A percentile compares a stretch with the other conserved stretches of the same genome.
Conservation (phyloP, 2,113 vertebrate species). For the Cyanoramphus novaezelandiae region DNA sequence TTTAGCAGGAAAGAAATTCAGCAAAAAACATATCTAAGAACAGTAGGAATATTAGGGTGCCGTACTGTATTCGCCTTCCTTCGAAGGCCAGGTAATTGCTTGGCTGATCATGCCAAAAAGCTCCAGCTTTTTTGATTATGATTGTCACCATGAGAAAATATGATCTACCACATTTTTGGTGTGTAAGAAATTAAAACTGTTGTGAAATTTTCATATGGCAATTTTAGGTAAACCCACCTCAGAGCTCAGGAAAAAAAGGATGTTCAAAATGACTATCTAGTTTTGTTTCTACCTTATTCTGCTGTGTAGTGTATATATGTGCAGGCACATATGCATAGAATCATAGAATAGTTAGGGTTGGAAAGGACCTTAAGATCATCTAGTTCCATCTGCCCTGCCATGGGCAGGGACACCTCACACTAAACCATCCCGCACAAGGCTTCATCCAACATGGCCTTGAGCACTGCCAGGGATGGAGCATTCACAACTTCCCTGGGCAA, state of each 20-base stretch:
- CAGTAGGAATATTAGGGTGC: not conserved
- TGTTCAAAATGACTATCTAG: not conserved
- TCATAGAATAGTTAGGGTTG: not conserved
- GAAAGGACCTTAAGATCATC: too few relatives aligned
- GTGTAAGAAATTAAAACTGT: not conserved
- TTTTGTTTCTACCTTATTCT: not conserved
- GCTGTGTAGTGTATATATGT: not conserved
- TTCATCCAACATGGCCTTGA: too few relatives aligned
- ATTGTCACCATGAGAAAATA: not conserved
- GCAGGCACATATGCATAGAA: not conserved
- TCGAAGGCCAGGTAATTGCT: not conserved
- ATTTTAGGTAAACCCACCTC: not conserved
- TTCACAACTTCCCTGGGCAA: too few relatives aligned
- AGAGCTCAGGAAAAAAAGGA: not conserved
- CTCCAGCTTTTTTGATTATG: not conserved
- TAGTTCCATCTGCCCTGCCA: too few relatives aligned
- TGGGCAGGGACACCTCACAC: too few relatives aligned
- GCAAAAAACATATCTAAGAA: not conserved
- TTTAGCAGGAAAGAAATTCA: not conserved
- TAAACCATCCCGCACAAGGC: too few relatives aligned
- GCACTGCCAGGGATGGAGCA: too few relatives aligned
- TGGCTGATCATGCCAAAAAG: not conserved
- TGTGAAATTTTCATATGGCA: not conserved
- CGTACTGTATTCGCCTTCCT: not conserved
- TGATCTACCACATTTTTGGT: not conserved